Base-by-base conservation (phyloP, 1,140 invertebrate genomes). In the Drosophila malerkotliana region DNA sequence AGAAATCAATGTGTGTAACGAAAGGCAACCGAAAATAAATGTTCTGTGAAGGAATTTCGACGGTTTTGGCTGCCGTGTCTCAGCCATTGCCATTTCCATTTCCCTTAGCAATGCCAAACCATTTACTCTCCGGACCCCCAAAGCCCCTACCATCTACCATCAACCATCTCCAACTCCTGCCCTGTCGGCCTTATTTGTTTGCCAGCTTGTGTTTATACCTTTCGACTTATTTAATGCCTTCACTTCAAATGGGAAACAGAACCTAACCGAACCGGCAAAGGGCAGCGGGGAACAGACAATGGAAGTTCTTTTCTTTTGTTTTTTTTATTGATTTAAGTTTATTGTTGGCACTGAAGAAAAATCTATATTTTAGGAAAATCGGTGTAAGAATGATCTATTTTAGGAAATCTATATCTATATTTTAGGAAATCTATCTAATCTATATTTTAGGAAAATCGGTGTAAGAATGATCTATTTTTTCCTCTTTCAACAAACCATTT, bases 21-120 rank as follows among this genome's bases (percentile, higher is more conserved):
- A 84, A 88, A 87, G 77, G 66, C 78, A 81, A 82, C 87, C 77
- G 71, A 90, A 90, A 75, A 90, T 90, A 90, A 90, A 90, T 90
- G 87, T 90, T 90, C 88, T 90, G 87, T 90, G 77, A 90, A 90
- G 87, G 87, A 90, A 90, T 90, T 90, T 90, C 62, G 82, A 90
- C 88, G 77, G 73, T 80, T 85, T 81, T 80, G 77, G 68, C 74
- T 79, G 58, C 68, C 68, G 51, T 78, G 51, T 76, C 68, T 58
- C 32, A 58, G 62, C 56, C 39, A 51, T 64, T 74, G 37, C 61
- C 49, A 62, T 51, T 68, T 47, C 48, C 57, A 57, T 77, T 61
- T 60, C 61, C 64, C 51, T 59, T 73, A 32, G 51, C 56, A 60
- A 71, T 61, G 78, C 32, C 78, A 73, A 81, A 73, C 67, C 78